Evolutionary conservation across 2,888 invertebrate species (phyloP).

Genomic region (Zaprionus obscuricornis): DNA sequence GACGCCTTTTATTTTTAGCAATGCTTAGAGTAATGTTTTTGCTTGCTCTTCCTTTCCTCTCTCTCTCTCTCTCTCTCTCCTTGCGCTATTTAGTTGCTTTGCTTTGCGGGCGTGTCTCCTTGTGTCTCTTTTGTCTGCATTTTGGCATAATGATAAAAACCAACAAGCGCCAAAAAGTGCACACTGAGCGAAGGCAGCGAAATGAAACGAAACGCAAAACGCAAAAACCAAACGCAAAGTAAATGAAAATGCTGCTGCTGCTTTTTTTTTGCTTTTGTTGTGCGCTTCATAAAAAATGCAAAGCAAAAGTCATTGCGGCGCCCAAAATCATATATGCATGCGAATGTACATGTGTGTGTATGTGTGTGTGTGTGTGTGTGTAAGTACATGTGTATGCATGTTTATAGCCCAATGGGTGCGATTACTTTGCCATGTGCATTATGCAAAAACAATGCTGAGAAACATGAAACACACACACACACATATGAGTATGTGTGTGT

Average conservation of each 20-base stretch:
- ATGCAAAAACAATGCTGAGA: slow-evolving; percentile 47
- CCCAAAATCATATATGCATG: not conserved
- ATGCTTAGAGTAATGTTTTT: too few relatives aligned
- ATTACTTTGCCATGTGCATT: slow-evolving; percentile 51
- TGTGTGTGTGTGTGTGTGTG: slow-evolving; percentile 1
- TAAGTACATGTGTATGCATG: slow-evolving; percentile 1
- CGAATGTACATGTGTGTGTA: not conserved
- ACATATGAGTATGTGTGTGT: not conserved
- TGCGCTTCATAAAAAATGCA: slow-evolving; percentile 51
- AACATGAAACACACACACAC: not conserved
- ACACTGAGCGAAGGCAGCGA: slow-evolving; percentile 28
- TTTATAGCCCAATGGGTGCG: slow-evolving; percentile 51
- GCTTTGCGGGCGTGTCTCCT: slow-evolving; percentile 35
- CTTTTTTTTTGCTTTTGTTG: slow-evolving; percentile 5
- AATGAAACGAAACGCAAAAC: slow-evolving; percentile 31
- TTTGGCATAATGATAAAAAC: slow-evolving; percentile 60
- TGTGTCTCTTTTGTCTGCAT: slow-evolving; percentile 31
- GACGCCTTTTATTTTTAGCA: too few relatives aligned
- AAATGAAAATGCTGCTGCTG: slow-evolving; percentile 2
- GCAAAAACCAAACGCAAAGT: not conserved
- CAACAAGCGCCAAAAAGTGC: slow-evolving; percentile 56
- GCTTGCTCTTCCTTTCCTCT: too few relatives aligned
- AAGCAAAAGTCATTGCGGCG: slow-evolving; percentile 49
- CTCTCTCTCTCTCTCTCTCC: too few relatives aligned
- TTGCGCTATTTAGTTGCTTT: not conserved